phyloP scores from a whole-genome alignment of 2,113 vertebrate genomes.

The Gracilinanus agilis region DNA sequence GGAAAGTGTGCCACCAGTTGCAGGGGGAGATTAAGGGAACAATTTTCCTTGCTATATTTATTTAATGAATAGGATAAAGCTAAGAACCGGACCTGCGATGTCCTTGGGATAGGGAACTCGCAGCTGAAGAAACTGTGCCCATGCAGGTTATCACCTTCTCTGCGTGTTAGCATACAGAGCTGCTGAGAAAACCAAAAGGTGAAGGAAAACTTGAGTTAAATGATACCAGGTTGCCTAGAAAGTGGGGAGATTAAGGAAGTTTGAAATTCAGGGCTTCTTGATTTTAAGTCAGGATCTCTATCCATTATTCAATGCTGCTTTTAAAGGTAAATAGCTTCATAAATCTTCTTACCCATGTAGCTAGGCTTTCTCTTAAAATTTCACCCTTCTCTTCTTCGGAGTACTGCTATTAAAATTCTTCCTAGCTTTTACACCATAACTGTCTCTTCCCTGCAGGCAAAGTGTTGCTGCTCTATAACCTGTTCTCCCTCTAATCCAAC shows the following conservation, averaged over 20 bases:
- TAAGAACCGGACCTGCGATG: not conserved
- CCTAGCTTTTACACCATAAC: not conserved
- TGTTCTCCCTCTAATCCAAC: accelerated
- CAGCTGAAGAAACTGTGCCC: not conserved
- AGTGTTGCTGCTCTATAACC: accelerated
- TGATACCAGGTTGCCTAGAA: not conserved
- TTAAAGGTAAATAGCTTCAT: not conserved
- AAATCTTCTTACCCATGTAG: not conserved
- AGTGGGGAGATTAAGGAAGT: not conserved
- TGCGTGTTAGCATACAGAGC: not conserved
- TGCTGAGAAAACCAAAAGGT: not conserved
- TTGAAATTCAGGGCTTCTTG: not conserved
- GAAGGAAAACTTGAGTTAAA: not conserved
- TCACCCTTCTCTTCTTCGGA: accelerated
- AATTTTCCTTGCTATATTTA: not conserved
- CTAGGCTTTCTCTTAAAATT: not conserved
- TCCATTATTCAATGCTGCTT: not conserved
- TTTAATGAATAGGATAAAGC: not conserved
- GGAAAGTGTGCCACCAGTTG: not conserved
- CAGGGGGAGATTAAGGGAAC: not conserved
- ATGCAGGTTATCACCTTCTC: not conserved
- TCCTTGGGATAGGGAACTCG: not conserved
- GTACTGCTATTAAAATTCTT: not conserved
- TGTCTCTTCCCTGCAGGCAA: not conserved
- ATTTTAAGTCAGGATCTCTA: not conserved